A percentile compares a stretch with the other conserved stretches of the same genome.
Conservation (phyloP, 92 coral and sea anemone species). For the Bergia puertoricense region DNA sequence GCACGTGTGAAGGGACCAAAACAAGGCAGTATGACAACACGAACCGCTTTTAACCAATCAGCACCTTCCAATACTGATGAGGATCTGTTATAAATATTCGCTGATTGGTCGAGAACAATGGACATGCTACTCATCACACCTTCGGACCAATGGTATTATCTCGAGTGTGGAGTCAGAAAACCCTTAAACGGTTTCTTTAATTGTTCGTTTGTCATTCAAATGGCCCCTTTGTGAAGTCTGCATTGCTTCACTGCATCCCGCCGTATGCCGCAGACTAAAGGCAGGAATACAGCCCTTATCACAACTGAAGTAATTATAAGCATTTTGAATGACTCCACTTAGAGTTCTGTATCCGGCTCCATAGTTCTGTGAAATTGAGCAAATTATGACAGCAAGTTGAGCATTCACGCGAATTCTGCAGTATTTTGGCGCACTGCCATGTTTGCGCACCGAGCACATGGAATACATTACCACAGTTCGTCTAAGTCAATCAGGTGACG, state of each 20-base stretch:
- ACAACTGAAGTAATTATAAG: constrained; percentile 7
- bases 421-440: constrained; percentile 80
- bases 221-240: constrained; percentile 56
- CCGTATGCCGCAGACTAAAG: constrained; percentile 25
- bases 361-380: background rate
- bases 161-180: constrained; percentile 71
- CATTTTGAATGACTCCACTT: constrained; percentile 1
- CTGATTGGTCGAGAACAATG: constrained; percentile 90
- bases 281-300: constrained; percentile 19
- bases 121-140: constrained; percentile 82
- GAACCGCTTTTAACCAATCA: constrained; percentile 68
- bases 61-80: constrained; percentile 55
- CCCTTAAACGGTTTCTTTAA: constrained; percentile 97
- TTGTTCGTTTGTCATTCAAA: constrained; percentile 96
- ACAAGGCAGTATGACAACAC: constrained; percentile 80
- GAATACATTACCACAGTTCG: constrained; percentile 72
- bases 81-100: constrained; percentile 79
- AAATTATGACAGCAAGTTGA: constrained; percentile 23
- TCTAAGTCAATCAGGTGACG: constrained; percentile 49
- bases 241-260: constrained; percentile 57
- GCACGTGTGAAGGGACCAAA: constrained; percentile 78
- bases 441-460: constrained; percentile 74
- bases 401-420: constrained; percentile 33
- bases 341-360: background rate
- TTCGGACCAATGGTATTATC: constrained; percentile 84